Evolutionary conservation across 2,113 vertebrate genomes (phyloP).

Genomic region (Sitta europaea): DNA sequence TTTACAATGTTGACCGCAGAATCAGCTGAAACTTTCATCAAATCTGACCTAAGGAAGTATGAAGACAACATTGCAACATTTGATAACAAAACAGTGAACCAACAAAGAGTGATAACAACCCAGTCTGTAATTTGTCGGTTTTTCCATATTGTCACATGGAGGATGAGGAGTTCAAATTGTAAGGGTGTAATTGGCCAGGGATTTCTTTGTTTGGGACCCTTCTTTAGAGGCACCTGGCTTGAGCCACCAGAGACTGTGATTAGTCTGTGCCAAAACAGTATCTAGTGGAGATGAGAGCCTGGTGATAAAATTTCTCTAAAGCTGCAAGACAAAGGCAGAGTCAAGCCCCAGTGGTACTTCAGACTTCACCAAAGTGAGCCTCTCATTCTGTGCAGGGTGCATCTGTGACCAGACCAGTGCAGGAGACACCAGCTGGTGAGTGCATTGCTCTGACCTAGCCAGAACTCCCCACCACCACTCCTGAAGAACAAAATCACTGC

Average conservation of each 20-base stretch:
- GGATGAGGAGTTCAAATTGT: not conserved
- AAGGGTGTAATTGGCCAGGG: not conserved
- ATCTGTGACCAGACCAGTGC: not conserved
- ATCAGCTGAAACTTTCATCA: not conserved
- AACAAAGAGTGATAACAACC: fast-evolving
- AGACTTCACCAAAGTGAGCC: not conserved
- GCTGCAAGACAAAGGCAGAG: not conserved
- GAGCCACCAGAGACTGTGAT: not conserved
- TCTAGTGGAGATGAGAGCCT: not conserved
- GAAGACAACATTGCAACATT: not conserved
- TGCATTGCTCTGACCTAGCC: not conserved
- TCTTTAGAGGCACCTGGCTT: not conserved
- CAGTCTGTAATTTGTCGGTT: not conserved
- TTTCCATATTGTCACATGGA: not conserved
- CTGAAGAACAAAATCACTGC: not conserved
- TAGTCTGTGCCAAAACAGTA: not conserved
- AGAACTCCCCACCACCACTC: not conserved
- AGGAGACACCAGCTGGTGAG: not conserved
- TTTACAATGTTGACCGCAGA: not conserved
- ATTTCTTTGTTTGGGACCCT: not conserved
- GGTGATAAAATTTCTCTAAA: not conserved
- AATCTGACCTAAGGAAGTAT: not conserved
- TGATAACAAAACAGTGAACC: not conserved
- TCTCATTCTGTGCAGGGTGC: not conserved
- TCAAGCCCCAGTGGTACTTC: not conserved